Evolutionary conservation across 2,888 invertebrate genomes (phyloP), one percentile per base, ranked within the genome.

Genomic region (Rhamnusium bicolor): DNA sequence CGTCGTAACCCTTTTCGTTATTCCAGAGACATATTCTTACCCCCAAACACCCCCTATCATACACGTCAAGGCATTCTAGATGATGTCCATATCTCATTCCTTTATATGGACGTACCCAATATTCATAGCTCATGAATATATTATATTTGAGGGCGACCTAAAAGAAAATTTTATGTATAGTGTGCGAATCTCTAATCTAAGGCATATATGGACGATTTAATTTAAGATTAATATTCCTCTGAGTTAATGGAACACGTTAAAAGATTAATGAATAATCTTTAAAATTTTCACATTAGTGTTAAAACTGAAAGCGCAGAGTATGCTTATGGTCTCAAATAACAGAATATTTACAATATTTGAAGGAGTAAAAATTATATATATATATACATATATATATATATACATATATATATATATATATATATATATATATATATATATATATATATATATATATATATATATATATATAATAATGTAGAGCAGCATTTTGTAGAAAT

Each of bases 81-180:
- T 79, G 79, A 79, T 73, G 79, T 78, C 79, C 79, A 79, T 79
- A 79, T 79, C 79, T 79, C 79, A 76, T 78, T 74, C 77, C 77
- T 79, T 77, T 79, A 79, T 79, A 77, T 79, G 78, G 71, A 76
- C 74, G 78, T 76, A 77, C 77, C 75, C 74, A 76, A 79, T 79
- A 79, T 79, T 77, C 79, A 79, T 79, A 78, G 74, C 75, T 77
- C 78, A 76, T 79, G 79, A 78, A 79, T 79, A 75, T 76, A 79
- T 79, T 76, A 79, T 72, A 72, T 73, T 73, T 67, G 69, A 54
- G 72, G 74, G 71, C 53, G 71, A 72, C 71, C 66, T 71, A 69
- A 74, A 76, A 76, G 74, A 76, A 75, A 76, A 78, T 73, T 71
- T 76, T 74, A 74, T 78, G 74, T 78, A 75, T 78, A 70, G 74